phyloP scores from a whole-genome alignment of 2,113 vertebrate genomes.

The Dicrurus megarhynchus region DNA sequence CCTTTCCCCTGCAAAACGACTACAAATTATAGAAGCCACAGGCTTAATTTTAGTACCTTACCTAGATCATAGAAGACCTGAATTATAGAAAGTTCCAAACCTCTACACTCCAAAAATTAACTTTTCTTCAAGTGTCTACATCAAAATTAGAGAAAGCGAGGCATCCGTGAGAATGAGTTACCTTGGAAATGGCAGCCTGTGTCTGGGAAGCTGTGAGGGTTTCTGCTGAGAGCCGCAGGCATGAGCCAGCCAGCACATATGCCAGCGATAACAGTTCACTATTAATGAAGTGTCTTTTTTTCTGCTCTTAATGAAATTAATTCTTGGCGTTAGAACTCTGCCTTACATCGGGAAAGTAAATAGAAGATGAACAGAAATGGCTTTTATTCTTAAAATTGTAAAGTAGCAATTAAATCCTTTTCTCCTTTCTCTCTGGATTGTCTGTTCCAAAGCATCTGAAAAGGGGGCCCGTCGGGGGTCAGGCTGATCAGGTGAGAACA shows the following conservation, averaged over 20 bases:
- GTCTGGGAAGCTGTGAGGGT: slow-evolving; percentile 21
- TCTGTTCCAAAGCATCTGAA: background rate
- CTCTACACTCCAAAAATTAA: background rate
- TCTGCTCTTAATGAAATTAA: slow-evolving; percentile 36
- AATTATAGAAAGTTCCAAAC: background rate
- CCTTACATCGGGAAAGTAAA: slow-evolving; percentile 43
- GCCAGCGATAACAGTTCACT: slow-evolving; percentile 51
- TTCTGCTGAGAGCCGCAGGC: slow-evolving; percentile 28
- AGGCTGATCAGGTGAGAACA: background rate
- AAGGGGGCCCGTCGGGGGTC: background rate
- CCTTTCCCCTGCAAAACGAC: background rate
- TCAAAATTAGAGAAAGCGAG: background rate
- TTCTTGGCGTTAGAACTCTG: slow-evolving; percentile 40
- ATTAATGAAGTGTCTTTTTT: slow-evolving; percentile 63
- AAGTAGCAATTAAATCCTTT: slow-evolving; percentile 36
- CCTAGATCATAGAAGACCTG: background rate
- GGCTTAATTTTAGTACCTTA: background rate
- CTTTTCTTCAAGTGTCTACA: background rate
- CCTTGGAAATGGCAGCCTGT: slow-evolving; percentile 1
- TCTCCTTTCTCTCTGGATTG: background rate
- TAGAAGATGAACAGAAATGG: slow-evolving; percentile 36
- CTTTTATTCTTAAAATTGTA: slow-evolving; percentile 56
- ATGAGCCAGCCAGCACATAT: slow-evolving; percentile 35
- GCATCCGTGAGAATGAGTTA: background rate
- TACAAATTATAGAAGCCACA: background rate